phyloP scores from a whole-genome alignment of 2,888 invertebrate species.

The Eremobia ochroleuca region DNA sequence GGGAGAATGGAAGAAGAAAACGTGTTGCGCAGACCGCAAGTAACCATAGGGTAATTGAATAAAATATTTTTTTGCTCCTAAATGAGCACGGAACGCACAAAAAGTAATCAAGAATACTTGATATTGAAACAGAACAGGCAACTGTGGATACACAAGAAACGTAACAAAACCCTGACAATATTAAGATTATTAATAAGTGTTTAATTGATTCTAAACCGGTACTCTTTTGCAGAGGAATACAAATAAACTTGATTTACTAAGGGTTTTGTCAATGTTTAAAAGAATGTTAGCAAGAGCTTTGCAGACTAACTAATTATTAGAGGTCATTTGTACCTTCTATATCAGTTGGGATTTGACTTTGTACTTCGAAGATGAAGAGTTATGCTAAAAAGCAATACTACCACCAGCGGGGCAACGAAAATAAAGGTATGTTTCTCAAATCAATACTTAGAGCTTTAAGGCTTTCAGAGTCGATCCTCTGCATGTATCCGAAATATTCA shows the following conservation, averaged over 20 bases:
- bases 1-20: background rate
- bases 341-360: too few species aligned
- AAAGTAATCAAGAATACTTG: background rate
- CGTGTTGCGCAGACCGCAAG: background rate
- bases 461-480: too few species aligned
- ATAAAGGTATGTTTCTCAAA: too few species aligned
- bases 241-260: background rate
- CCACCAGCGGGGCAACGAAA: too few species aligned
- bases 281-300: too few species aligned
- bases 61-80: background rate
- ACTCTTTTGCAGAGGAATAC: background rate
- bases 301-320: too few species aligned
- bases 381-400: too few species aligned
- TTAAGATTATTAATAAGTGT: background rate
- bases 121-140: background rate
- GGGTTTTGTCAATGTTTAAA: background rate
- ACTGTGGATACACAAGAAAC: background rate
- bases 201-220: background rate
- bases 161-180: too few species aligned
- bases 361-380: too few species aligned
- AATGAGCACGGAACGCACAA: background rate
- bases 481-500: too few species aligned
- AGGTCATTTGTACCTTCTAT: too few species aligned
- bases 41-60: background rate
- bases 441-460: too few species aligned